Base-by-base conservation (phyloP, 2,113 vertebrate species). In the Misgurnus mizolepis region DNA sequence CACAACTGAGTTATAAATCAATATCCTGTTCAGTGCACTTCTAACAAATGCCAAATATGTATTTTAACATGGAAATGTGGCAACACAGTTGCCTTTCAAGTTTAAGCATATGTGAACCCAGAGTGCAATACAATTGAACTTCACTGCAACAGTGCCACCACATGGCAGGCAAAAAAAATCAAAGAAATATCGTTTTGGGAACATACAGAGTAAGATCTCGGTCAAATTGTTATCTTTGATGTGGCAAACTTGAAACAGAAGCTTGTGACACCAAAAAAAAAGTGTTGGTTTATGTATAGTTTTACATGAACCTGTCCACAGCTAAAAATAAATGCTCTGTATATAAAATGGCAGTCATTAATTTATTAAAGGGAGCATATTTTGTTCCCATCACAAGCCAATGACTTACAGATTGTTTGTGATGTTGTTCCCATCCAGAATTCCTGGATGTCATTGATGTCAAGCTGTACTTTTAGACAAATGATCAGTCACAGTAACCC, bases 121-220 rank as follows among this genome's bases (percentile, higher is more conserved):
- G 22, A 56, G 14, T 1, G 15, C 17, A 17, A 18, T 58, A 7
- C 17, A n/a, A 7, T 5, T 18, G 2, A 6, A 10, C 41, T 18
- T n/a, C 9, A 58, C 15, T 56, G 15, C 39, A 73, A 73, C 39
- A 72, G 50, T 58, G 53, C 34, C 69, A 72, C 69, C 69, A 58
- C 34, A 41, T 58, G 69, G 53, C 53, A 53, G 50, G 12, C 12
- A 14, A 71, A 11, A 72, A n/a, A 18, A 22, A 22, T 22, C 22
- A 22, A 22, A 53, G 12, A 15, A 12, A 15, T 15, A 14, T 53
- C 4, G 50, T 4, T 11, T 49, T 49, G 47, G 14, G 50, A 53
- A 12, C 12, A 53, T 14, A 2, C 50, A 53, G 2, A 34, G 27
- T 34, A 34, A 34, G 27, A 34, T 34, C 27, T 34, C 27, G 1